These are phyloP conservation scores for Danionella cerebrum DNA, from an alignment of 2,113 vertebrate genomes.

Conservation along the genomic window DNA sequence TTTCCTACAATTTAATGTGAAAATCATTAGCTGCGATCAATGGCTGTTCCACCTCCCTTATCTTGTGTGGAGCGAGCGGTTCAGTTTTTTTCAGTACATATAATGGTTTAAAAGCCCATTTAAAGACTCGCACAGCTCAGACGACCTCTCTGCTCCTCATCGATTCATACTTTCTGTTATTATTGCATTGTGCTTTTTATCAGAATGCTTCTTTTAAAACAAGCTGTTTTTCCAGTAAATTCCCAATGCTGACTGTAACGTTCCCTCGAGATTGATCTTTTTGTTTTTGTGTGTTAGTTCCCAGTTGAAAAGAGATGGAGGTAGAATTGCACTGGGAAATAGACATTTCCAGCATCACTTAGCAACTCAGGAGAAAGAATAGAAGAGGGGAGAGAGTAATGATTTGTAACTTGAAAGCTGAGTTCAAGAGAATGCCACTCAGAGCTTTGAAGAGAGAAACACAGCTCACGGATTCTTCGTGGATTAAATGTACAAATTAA, in stretches of 20 bases:
- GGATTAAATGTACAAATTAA: too few species aligned
- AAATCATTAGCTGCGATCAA: conserved; percentile 20
- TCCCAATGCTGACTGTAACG: not conserved
- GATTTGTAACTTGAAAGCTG: not conserved
- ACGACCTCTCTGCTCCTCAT: not conserved
- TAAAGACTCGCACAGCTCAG: conserved; percentile 8
- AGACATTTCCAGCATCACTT: conserved; percentile 24
- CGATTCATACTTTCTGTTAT: conserved; percentile 5
- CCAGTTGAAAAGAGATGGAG: conserved; percentile 1
- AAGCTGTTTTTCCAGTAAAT: conserved; percentile 16
- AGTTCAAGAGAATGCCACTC: not conserved
- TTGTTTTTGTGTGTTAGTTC: not conserved
- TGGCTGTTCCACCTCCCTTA: not conserved
- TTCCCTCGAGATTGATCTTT: conserved; percentile 10
- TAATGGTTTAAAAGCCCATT: conserved; percentile 9
- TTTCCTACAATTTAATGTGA: conserved; percentile 18
- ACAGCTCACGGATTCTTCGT: too few species aligned
- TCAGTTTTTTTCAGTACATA: not conserved
- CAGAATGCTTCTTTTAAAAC: conserved; percentile 3
- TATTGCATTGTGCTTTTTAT: not conserved
- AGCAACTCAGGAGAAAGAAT: conserved; percentile 27
- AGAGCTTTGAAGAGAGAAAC: too few species aligned
- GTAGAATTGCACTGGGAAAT: not conserved
- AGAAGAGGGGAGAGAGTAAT: not conserved
- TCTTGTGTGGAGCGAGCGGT: not conserved